phyloP scores from a whole-genome alignment of 1,140 invertebrate species.

The Solenopsis invicta region DNA sequence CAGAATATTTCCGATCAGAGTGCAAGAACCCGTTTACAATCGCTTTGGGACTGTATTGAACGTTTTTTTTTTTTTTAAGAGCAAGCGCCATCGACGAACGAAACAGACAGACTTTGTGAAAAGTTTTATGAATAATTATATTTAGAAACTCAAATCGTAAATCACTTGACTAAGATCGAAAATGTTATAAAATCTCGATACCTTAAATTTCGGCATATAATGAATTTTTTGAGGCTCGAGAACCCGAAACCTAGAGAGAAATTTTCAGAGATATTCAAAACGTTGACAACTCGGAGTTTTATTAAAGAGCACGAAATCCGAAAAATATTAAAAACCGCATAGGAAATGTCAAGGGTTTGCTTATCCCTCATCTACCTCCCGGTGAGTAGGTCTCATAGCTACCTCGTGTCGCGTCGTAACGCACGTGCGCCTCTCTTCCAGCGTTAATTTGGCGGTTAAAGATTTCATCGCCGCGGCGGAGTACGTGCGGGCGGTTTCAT shows the following conservation, averaged over 20 bases:
- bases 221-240: not conserved
- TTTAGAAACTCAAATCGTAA: not conserved
- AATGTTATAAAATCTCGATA: not conserved
- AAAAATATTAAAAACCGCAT: not conserved
- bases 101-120: not conserved
- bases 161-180: not conserved
- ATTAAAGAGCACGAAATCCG: not conserved
- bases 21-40: not conserved
- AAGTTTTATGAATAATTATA: not conserved
- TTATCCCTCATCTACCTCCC: not conserved
- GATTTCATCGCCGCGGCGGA: constrained; percentile 38
- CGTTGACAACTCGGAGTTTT: not conserved
- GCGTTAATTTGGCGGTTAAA: constrained; percentile 60
- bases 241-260: not conserved
- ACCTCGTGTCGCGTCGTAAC: not conserved
- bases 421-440: not conserved
- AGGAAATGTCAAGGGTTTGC: not conserved
- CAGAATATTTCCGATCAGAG: constrained; percentile 14
- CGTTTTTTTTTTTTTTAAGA: not conserved
- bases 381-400: not conserved
- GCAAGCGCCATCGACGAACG: not conserved
- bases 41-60: not conserved
- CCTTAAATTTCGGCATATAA: not conserved
- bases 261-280: not conserved
- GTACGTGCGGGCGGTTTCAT: constrained; percentile 51